phyloP scores from a whole-genome alignment of 2,888 invertebrate genomes.

The Pristionchus mayeri region DNA sequence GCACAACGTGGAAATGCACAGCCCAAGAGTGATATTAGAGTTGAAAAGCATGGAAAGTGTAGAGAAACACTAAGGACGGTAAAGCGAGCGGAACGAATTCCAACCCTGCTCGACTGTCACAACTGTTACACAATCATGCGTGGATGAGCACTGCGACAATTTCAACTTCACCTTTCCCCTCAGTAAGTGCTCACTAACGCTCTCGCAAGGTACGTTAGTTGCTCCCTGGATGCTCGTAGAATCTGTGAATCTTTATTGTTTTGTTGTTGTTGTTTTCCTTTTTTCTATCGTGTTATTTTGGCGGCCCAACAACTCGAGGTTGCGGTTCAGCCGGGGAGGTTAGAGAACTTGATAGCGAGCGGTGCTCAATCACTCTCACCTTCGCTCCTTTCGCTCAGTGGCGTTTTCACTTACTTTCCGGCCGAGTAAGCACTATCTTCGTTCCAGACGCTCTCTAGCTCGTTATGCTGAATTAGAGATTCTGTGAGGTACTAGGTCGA shows the following conservation, averaged over 20 bases:
- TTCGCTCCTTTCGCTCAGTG: background rate
- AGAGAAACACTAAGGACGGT: background rate
- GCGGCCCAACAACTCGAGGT: background rate
- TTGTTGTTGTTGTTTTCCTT: no score
- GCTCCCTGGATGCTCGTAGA: background rate
- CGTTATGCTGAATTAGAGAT: no score
- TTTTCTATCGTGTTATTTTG: no score
- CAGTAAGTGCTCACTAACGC: background rate
- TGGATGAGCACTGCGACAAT: background rate
- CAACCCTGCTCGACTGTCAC: background rate
- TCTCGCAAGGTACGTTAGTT: background rate
- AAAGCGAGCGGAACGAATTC: conserved; percentile 36
- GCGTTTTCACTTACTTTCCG: background rate
- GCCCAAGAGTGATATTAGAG: background rate
- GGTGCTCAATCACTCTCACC: conserved; percentile 23
- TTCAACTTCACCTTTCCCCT: background rate
- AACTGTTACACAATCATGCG: conserved; percentile 2
- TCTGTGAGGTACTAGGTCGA: no score
- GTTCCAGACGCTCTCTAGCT: background rate
- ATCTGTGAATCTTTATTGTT: background rate
- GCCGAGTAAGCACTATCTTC: background rate
- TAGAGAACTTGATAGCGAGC: conserved; percentile 30
- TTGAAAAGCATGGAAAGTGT: no score
- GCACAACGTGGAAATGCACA: background rate
- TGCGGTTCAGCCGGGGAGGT: conserved; percentile 31